Conservation (phyloP, 2,797 vertebrate genomes). For the Sarcophilus harrisii region DNA sequence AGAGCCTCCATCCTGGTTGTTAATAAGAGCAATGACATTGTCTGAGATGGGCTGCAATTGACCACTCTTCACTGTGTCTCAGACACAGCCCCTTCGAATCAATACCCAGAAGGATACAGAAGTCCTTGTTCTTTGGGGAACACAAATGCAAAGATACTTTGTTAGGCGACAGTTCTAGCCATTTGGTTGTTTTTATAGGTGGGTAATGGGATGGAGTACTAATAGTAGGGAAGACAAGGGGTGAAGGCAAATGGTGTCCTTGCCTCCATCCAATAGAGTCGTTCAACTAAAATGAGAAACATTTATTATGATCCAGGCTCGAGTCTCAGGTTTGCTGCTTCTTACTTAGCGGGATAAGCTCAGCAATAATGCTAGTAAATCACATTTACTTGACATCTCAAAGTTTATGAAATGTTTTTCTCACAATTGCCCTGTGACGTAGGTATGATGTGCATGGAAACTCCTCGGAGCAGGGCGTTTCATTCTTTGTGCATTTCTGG, state of each 20-base stretch:
- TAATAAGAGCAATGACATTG: not conserved
- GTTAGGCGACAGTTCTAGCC: conserved; percentile 19
- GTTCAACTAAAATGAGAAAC: not conserved
- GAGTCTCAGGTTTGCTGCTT: not conserved
- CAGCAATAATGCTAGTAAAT: not conserved
- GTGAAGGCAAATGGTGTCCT: not conserved
- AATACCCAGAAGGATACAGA: not conserved
- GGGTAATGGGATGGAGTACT: not conserved
- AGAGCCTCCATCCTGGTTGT: not conserved
- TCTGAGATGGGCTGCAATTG: not conserved
- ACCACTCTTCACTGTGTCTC: not conserved
- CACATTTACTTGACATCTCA: not conserved
- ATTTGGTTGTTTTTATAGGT: conserved; percentile 15
- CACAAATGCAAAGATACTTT: conserved; percentile 12
- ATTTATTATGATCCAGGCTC: not conserved
- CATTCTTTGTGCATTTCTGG: not conserved
- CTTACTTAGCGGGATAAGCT: not conserved
- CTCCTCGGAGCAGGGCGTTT: not conserved
- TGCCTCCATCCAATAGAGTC: not conserved
- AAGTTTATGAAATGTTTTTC: not conserved
- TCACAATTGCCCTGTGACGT: not conserved
- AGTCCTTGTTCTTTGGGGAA: conserved; percentile 8
- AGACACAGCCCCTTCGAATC: not conserved
- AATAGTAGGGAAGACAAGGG: not conserved
- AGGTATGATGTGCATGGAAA: not conserved